phyloP scores from a whole-genome alignment of 2,113 vertebrate species.

The Podocnemis expansa region DNA sequence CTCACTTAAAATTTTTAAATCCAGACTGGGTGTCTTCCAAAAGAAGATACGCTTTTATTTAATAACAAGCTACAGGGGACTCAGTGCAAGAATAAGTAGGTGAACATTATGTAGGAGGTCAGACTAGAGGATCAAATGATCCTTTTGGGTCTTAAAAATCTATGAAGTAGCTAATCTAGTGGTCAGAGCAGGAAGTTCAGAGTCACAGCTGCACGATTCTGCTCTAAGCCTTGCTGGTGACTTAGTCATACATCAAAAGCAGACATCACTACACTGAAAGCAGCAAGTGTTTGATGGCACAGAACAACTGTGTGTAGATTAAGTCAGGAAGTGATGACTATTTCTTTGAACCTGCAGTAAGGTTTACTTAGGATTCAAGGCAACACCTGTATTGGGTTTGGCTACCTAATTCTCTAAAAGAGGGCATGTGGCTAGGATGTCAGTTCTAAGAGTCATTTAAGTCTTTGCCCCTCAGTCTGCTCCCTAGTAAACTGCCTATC shows the following conservation, averaged over 20 bases:
- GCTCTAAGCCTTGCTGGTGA: not conserved
- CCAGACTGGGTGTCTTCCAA: not conserved
- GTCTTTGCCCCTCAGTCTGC: not conserved
- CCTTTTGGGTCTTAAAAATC: not conserved
- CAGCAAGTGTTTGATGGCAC: not conserved
- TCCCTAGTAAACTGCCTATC: not conserved
- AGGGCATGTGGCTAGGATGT: not conserved
- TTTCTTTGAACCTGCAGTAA: not conserved
- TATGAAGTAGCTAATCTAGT: rapidly evolving
- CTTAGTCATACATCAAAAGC: not conserved
- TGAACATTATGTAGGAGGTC: not conserved
- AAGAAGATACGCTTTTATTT: not conserved
- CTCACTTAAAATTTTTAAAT: not conserved
- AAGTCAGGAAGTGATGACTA: not conserved
- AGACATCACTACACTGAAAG: not conserved
- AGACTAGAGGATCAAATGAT: not conserved
- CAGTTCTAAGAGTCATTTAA: not conserved
- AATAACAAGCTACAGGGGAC: rapidly evolving
- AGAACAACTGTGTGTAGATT: not conserved
- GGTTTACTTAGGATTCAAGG: not conserved
- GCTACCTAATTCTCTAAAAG: not conserved
- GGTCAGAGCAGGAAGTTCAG: not conserved
- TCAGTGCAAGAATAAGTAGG: rapidly evolving
- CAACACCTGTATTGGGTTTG: not conserved
- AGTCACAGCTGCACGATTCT: not conserved